Conservation (phyloP, 1,140 invertebrate species). For the Acromyrmex heyeri region DNA sequence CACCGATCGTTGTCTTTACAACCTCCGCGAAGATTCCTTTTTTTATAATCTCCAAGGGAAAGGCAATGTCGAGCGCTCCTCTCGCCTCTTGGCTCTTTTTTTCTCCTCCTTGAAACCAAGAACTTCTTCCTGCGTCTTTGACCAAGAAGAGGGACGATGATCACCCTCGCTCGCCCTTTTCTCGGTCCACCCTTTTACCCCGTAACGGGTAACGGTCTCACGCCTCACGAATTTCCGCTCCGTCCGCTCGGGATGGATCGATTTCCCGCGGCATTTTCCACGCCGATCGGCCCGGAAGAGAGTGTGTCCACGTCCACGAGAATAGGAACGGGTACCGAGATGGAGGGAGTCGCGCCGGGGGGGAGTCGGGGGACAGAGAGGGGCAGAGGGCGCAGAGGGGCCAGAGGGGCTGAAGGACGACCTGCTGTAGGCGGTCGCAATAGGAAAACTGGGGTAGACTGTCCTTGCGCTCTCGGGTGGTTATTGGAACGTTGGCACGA, state of each 20-base stretch:
- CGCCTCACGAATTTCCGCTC: constrained; percentile 79
- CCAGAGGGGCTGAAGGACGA: constrained; percentile 72
- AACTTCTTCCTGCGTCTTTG: constrained; percentile 74
- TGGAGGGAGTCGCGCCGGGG: constrained; percentile 39
- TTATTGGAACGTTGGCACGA: constrained; percentile 86
- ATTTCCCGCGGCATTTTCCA: constrained; percentile 83
- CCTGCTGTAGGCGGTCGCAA: constrained; percentile 82
- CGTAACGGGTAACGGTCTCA: constrained; percentile 60
- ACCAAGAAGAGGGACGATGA: constrained; percentile 71
- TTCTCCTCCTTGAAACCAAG: constrained; percentile 70
- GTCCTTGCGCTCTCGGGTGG: constrained; percentile 85
- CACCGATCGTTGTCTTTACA: constrained; percentile 27
- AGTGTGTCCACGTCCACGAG: constrained; percentile 55
- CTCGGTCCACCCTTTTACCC: constrained; percentile 74
- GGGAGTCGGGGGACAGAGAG: not conserved
- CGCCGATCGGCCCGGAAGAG: constrained; percentile 83
- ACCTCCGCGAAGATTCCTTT: constrained; percentile 44
- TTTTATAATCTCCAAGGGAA: constrained; percentile 47
- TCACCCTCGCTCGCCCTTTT: constrained; percentile 70
- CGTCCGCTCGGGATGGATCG: constrained; percentile 74
- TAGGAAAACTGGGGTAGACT: constrained; percentile 86
- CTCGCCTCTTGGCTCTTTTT: constrained; percentile 50
- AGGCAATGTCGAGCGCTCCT: constrained; percentile 16
- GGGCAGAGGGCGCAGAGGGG: constrained; percentile 15
- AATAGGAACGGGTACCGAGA: constrained; percentile 49